Conservation (phyloP, 2,113 vertebrate genomes). For the Hucho hucho region DNA sequence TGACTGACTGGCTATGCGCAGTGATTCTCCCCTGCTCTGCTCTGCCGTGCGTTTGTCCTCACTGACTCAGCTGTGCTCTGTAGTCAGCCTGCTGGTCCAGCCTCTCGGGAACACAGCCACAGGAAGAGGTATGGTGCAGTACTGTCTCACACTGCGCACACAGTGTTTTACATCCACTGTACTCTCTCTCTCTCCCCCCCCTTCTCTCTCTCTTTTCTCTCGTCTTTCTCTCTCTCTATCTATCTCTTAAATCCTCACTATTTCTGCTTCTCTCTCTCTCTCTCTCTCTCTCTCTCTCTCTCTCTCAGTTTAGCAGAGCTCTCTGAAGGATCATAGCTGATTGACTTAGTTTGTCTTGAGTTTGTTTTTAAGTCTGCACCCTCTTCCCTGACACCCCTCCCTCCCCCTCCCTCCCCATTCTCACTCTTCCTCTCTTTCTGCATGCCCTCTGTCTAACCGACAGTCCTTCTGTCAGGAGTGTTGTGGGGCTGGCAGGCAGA, state of each 20-base stretch:
- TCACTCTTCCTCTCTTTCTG: neutral
- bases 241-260: neutral
- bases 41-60: constrained; percentile 63
- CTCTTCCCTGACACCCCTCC: neutral
- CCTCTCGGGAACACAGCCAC: constrained; percentile 41
- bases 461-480: constrained; percentile 37
- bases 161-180: neutral
- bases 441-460: constrained; percentile 46
- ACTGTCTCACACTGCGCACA: neutral
- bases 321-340: neutral
- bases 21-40: constrained; percentile 56
- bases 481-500: constrained; percentile 21
- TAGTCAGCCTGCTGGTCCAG: constrained; percentile 33
- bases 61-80: constrained; percentile 66
- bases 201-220: neutral
- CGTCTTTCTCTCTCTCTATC: neutral
- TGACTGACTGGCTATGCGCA: constrained; percentile 62
- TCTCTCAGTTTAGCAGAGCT: neutral
- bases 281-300: neutral
- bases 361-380: neutral
- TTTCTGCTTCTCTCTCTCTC: neutral
- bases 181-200: neutral
- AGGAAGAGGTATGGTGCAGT: constrained; percentile 54
- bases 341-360: neutral
- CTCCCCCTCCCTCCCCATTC: neutral